A percentile compares a stretch with the other conserved stretches of the same genome.
phyloP scores from a whole-genome alignment of 2,797 vertebrate species.

The Furcifer pardalis region DNA sequence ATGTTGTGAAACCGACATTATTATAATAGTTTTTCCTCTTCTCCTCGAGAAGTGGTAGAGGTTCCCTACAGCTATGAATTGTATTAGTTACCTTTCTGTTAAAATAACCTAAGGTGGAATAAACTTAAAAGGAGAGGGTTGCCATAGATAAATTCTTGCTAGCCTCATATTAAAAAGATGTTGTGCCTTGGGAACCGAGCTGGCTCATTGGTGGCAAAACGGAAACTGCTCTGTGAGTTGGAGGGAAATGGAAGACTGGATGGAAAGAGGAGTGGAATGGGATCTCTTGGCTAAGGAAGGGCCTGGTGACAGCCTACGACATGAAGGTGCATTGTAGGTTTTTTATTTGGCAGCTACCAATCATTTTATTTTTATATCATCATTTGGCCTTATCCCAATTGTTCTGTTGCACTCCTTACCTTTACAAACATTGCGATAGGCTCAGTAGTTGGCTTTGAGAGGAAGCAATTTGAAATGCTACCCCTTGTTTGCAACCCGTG shows the following conservation, averaged over 20 bases:
- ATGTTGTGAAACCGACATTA: constrained; percentile 41
- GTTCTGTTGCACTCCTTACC: not conserved
- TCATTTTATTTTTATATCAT: not conserved
- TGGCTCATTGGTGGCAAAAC: not conserved
- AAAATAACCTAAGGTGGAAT: not conserved
- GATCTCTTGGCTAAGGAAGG: too few relatives aligned
- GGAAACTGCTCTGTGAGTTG: not conserved
- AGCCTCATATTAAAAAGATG: not conserved
- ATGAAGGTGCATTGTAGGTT: too few relatives aligned
- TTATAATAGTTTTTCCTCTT: constrained; percentile 19
- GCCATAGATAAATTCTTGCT: not conserved
- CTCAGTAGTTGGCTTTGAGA: too few relatives aligned
- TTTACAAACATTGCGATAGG: not conserved
- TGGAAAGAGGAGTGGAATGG: too few relatives aligned
- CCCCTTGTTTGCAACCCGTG: not conserved
- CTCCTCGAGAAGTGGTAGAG: not conserved
- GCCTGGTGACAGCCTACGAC: too few relatives aligned
- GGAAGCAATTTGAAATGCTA: too few relatives aligned
- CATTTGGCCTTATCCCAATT: not conserved
- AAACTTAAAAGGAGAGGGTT: not conserved
- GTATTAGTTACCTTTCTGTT: not conserved
- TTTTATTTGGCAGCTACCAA: too few relatives aligned
- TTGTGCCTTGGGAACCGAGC: not conserved
- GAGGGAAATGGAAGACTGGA: not conserved
- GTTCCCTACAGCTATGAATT: not conserved